phyloP scores from a whole-genome alignment of 2,797 vertebrate species.

The Acridotheres tristis region DNA sequence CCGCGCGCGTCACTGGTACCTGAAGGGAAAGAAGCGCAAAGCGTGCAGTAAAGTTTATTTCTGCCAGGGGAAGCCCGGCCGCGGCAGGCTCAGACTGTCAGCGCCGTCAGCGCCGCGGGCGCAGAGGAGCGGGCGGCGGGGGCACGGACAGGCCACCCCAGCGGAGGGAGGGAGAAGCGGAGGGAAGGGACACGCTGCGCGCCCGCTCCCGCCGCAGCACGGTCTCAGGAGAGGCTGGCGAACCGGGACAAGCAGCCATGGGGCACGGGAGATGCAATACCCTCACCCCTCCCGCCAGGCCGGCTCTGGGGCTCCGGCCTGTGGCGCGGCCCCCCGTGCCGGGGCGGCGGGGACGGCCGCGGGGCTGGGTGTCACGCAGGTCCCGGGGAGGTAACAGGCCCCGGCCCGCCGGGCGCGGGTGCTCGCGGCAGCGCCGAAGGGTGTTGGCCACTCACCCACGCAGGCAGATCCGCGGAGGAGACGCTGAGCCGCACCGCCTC shows the following conservation, averaged over 20 bases:
- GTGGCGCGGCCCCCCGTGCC: not conserved
- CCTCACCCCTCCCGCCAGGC: not conserved
- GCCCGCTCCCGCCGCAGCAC: not conserved
- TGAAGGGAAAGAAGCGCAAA: not conserved
- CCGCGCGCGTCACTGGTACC: not conserved
- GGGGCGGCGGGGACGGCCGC: not conserved
- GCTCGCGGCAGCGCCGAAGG: not conserved
- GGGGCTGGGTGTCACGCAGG: not conserved
- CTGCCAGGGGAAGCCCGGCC: not conserved
- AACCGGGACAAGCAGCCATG: not conserved
- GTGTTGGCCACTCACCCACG: slow-evolving; percentile 86
- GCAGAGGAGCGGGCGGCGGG: not conserved
- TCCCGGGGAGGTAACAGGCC: not conserved
- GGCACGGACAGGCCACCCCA: not conserved
- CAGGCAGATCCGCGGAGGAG: slow-evolving; percentile 86
- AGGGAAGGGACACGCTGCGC: not conserved
- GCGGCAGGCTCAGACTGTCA: not conserved
- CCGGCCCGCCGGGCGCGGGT: not conserved
- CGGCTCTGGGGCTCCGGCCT: not conserved
- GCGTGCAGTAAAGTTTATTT: not conserved
- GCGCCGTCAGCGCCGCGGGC: not conserved
- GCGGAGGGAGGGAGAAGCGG: not conserved
- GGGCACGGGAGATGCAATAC: not conserved
- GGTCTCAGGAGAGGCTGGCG: not conserved
- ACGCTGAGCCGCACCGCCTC: slow-evolving; percentile 75